A percentile compares a stretch with the other conserved stretches of the same genome.
Evolutionary conservation across 2,113 vertebrate genomes (phyloP).

Genomic region (Cricetomys ansorgei): DNA sequence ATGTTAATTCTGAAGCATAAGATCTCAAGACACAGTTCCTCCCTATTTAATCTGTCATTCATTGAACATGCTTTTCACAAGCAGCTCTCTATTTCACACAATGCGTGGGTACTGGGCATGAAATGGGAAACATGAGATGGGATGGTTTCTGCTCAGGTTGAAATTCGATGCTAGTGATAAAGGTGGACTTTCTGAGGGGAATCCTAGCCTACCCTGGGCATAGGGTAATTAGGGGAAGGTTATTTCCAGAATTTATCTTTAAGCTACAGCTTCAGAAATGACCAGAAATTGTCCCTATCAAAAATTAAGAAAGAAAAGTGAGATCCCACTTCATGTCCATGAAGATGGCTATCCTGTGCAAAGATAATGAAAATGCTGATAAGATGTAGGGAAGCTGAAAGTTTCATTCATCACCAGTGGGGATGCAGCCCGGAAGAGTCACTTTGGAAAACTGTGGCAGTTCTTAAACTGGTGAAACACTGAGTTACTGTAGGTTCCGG

Average conservation of each 20-base stretch:
- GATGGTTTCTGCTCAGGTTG: background rate
- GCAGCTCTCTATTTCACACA: background rate
- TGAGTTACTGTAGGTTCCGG: background rate
- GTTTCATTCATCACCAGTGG: background rate
- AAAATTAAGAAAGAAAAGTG: background rate
- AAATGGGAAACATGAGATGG: background rate
- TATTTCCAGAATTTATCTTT: background rate
- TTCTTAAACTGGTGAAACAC: background rate
- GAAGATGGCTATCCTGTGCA: background rate
- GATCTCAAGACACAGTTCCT: background rate
- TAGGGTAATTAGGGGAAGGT: background rate
- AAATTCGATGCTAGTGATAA: background rate
- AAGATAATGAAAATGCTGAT: background rate
- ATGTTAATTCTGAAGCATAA: background rate
- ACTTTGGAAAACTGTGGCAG: background rate
- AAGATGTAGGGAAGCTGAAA: background rate
- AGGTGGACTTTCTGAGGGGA: background rate
- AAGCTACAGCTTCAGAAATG: background rate
- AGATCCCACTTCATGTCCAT: background rate
- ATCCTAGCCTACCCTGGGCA: background rate
- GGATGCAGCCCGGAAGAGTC: background rate
- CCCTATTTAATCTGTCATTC: background rate
- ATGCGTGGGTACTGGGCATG: background rate
- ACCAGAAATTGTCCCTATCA: background rate
- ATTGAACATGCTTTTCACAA: background rate